Percentiles rank a stretch among this genome's conserved stretches.
Conservation (phyloP, 1,140 invertebrate species). For the Riptortus pedestris region DNA sequence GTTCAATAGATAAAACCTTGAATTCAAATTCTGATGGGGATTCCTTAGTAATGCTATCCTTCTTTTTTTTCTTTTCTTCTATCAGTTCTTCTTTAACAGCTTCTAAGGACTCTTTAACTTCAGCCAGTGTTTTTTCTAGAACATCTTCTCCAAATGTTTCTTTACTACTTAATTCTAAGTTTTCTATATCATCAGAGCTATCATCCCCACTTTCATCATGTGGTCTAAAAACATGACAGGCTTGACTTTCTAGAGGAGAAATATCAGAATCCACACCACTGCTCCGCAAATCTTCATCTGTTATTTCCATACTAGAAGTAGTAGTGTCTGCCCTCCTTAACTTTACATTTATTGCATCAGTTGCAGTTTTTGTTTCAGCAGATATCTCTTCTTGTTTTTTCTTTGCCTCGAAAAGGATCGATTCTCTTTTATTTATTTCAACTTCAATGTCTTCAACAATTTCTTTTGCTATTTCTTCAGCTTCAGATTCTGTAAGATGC, state of each 20-base stretch:
- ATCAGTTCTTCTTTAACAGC: conserved; percentile 35
- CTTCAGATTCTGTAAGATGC: conserved; percentile 35
- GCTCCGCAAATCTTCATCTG: conserved; percentile 52
- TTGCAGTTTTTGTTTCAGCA: neutral
- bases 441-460: conserved; percentile 44
- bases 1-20: conserved; percentile 39
- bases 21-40: conserved; percentile 63
- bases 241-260: conserved; percentile 51
- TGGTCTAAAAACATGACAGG: conserved; percentile 23
- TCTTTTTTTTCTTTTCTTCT: conserved; percentile 34
- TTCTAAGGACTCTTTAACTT: conserved; percentile 35
- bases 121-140: conserved; percentile 31
- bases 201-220: conserved; percentile 23
- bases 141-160: conserved; percentile 26
- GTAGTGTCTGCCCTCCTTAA: conserved; percentile 43
- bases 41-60: conserved; percentile 44
- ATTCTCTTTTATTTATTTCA: conserved; percentile 39
- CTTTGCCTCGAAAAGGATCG: conserved; percentile 13
- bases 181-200: conserved; percentile 18
- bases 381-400: neutral
- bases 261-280: conserved; percentile 56
- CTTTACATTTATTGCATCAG: neutral
- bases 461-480: conserved; percentile 39
- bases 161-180: conserved; percentile 13
- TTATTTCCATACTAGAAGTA: conserved; percentile 53